Conservation (phyloP, 2,888 invertebrate species). For the Sussaba pulchella region DNA sequence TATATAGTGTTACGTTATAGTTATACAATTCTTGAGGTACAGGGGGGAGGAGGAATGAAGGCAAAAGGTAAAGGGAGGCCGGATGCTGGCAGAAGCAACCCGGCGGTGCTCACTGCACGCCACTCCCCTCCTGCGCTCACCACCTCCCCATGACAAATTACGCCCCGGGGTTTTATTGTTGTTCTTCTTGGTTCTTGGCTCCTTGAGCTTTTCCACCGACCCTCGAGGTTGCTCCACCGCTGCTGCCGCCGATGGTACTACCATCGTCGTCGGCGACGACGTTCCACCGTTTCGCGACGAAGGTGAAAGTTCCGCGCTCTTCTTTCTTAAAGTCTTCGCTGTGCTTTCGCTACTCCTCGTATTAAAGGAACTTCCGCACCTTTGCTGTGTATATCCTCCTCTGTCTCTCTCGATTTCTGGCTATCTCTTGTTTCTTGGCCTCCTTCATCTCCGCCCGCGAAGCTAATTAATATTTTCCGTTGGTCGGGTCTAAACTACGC, state of each 20-base stretch:
- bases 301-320: constrained; percentile 52
- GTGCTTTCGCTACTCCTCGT: constrained; percentile 34
- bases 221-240: constrained; percentile 26
- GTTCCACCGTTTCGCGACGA: constrained; percentile 15
- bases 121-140: too few species aligned
- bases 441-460: constrained; percentile 31
- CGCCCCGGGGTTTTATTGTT: constrained; percentile 80
- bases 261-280: constrained; percentile 49
- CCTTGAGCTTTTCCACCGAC: constrained; percentile 32
- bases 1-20: constrained; percentile 55
- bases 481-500: constrained; percentile 53
- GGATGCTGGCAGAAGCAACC: not conserved
- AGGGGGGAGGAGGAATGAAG: constrained; percentile 2
- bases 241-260: constrained; percentile 30
- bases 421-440: constrained; percentile 39
- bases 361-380: constrained; percentile 45
- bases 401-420: constrained; percentile 21
- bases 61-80: constrained; percentile 9
- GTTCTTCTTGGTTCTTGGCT: constrained; percentile 72
- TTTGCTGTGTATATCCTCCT: constrained; percentile 14
- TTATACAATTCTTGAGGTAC: constrained; percentile 30
- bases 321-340: constrained; percentile 10
- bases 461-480: constrained; percentile 74
- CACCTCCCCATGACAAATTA: constrained; percentile 78
- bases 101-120: constrained; percentile 38